A percentile compares a stretch with the other conserved stretches of the same genome.
phyloP scores from a whole-genome alignment of 2,113 vertebrate species.

The Astur gentilis region DNA sequence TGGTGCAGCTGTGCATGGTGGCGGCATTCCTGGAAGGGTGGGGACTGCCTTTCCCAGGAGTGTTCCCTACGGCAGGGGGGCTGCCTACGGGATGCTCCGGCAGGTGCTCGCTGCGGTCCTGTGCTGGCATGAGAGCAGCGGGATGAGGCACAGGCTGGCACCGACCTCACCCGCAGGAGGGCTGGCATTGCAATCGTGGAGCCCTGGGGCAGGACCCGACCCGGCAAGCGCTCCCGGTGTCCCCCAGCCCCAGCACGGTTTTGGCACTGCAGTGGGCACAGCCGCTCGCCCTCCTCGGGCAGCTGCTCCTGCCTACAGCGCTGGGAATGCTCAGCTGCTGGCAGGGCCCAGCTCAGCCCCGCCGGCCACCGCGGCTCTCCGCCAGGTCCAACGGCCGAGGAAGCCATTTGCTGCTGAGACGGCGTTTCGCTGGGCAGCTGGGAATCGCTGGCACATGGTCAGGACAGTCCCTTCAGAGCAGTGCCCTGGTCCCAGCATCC shows the following conservation, averaged over 20 bases:
- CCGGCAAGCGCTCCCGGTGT: not conserved
- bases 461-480: not conserved
- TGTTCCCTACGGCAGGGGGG: not conserved
- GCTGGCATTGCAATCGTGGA: not conserved
- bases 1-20: not conserved
- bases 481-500: rapidly evolving
- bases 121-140: rapidly evolving
- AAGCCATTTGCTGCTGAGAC: not conserved
- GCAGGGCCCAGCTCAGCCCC: not conserved
- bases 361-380: rapidly evolving
- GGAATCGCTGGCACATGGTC: not conserved
- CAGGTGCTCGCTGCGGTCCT: not conserved
- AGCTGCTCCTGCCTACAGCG: not conserved
- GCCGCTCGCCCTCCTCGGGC: not conserved
- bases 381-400: not conserved
- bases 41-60: not conserved
- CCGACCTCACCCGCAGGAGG: rapidly evolving
- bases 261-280: not conserved
- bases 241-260: rapidly evolving
- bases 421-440: not conserved
- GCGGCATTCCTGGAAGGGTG: not conserved
- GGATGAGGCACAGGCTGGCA: not conserved
- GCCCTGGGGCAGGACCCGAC: rapidly evolving
- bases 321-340: not conserved
- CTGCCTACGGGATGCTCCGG: not conserved